Conservation (phyloP, 2,797 vertebrate species). For the Chrysocyon brachyurus region DNA sequence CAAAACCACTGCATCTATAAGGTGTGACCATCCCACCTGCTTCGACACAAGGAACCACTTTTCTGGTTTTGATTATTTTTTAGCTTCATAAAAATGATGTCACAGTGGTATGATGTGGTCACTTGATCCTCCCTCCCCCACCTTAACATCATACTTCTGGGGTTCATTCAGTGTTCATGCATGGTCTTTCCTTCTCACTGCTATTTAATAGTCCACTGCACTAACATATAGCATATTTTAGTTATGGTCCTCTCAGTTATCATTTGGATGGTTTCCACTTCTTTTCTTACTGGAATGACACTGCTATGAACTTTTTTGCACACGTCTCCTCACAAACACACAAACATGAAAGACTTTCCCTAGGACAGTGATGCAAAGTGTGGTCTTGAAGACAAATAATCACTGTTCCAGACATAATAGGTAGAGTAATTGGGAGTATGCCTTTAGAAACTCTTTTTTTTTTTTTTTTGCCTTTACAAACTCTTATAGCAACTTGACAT, state of each 20-base stretch:
- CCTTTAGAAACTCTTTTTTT: not conserved
- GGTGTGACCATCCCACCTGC: not conserved
- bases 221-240: not conserved
- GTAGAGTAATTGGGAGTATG: not conserved
- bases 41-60: not conserved
- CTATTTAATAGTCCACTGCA: not conserved
- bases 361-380: not conserved
- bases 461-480: not conserved
- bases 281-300: not conserved
- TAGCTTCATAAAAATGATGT: constrained; percentile 31
- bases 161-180: not conserved
- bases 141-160: not conserved
- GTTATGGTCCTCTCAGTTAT: not conserved
- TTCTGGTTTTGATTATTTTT: not conserved
- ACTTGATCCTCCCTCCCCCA: not conserved
- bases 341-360: not conserved
- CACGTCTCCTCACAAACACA: not conserved
- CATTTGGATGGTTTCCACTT: not conserved
- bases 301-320: not conserved
- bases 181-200: not conserved
- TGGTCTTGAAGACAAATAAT: not conserved
- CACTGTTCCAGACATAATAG: not conserved
- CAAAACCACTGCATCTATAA: not conserved
- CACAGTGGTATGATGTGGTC: not conserved
- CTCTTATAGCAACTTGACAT: not conserved